Evolutionary conservation across 2,888 invertebrate genomes (phyloP).

Genomic region (Trachelus stipa): DNA sequence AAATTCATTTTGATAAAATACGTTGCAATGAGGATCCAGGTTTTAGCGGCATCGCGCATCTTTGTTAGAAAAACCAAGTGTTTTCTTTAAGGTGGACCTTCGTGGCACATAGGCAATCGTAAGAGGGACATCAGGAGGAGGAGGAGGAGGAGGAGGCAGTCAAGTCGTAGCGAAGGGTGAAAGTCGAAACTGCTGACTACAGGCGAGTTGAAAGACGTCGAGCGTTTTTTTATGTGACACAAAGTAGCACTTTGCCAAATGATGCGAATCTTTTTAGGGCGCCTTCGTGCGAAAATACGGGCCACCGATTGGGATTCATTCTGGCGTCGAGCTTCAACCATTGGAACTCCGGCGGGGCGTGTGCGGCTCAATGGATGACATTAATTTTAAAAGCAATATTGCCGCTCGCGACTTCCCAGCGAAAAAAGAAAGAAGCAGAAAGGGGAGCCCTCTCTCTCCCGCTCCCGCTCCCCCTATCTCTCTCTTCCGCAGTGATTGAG

Average conservation of each 20-base stretch:
- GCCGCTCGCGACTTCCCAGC: constrained; percentile 3
- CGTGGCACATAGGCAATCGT: no score
- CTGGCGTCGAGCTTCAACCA: background rate
- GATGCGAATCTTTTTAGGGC: constrained; percentile 63
- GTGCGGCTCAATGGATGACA: constrained; percentile 33
- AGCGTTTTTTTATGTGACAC: constrained; percentile 61
- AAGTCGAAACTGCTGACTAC: constrained; percentile 56
- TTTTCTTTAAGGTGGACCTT: no score
- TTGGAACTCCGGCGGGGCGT: constrained; percentile 2
- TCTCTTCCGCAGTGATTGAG: no score
- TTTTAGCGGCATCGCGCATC: no score
- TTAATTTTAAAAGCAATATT: constrained; percentile 38
- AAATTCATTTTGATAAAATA: no score
- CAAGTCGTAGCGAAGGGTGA: constrained; percentile 6
- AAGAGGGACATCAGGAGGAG: background rate
- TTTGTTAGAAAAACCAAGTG: no score
- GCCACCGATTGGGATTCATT: constrained; percentile 33
- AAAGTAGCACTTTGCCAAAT: constrained; percentile 67
- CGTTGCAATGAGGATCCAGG: no score
- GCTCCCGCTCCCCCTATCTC: no score
- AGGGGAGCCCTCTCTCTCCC: no score
- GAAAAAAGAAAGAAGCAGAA: background rate
- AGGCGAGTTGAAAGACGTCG: constrained; percentile 49
- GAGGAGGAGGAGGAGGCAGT: no score
- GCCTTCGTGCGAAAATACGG: constrained; percentile 26